Evolutionary conservation across 2,888 invertebrate species (phyloP).

Genomic region (Tiphia femorata): DNA sequence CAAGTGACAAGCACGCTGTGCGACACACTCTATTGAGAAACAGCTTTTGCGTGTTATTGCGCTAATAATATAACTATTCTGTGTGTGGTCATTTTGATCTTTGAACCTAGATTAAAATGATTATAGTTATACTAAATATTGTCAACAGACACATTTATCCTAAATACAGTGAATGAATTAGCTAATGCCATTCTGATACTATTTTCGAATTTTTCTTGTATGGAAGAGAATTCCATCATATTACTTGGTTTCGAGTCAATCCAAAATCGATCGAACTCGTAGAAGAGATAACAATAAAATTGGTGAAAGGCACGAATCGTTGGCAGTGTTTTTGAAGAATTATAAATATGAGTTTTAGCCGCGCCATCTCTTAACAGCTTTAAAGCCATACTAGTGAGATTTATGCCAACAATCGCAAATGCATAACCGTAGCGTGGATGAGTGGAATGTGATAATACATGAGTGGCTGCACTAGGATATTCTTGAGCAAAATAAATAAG

Average conservation of each 20-base stretch:
- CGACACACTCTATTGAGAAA: slow-evolving; percentile 25
- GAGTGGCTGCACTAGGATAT: slow-evolving; percentile 83
- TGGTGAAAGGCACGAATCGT: slow-evolving; percentile 86
- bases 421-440: slow-evolving; percentile 92
- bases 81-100: slow-evolving; percentile 26
- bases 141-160: slow-evolving; percentile 84
- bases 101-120: slow-evolving; percentile 17
- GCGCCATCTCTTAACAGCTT: slow-evolving; percentile 83
- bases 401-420: slow-evolving; percentile 94
- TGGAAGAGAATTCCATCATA: slow-evolving; percentile 95
- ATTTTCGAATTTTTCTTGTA: slow-evolving; percentile 87
- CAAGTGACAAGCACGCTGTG: slow-evolving; percentile 24
- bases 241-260: slow-evolving; percentile 89
- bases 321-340: slow-evolving; percentile 78
- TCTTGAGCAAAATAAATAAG: slow-evolving; percentile 87
- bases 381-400: slow-evolving; percentile 92
- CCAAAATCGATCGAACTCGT: slow-evolving; percentile 96
- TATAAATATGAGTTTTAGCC: slow-evolving; percentile 93
- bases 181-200: slow-evolving; percentile 78
- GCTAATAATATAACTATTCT: slow-evolving; percentile 19
- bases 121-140: slow-evolving; percentile 70
- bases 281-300: slow-evolving; percentile 93
- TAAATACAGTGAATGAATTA: slow-evolving; percentile 80
- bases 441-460: slow-evolving; percentile 87
- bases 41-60: slow-evolving; percentile 15